These are phyloP conservation scores for Trilocha varians DNA, from an alignment of 2,888 invertebrate genomes.

Conservation along the genomic window DNA sequence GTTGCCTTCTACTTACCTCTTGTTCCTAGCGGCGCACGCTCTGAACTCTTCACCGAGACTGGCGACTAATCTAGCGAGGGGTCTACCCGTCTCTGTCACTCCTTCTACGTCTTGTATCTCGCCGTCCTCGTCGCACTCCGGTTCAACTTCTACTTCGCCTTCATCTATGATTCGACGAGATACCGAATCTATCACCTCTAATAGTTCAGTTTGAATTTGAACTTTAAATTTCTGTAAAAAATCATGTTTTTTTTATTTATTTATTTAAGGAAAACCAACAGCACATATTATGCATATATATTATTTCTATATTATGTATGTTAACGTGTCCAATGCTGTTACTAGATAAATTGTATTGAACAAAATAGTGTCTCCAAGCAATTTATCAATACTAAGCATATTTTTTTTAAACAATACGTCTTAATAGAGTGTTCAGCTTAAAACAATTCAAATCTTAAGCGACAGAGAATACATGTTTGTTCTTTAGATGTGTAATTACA, in stretches of 20 bases:
- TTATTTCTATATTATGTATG: too few relatives aligned
- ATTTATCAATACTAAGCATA: too few relatives aligned
- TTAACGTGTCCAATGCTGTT: too few relatives aligned
- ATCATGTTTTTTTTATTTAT: not conserved
- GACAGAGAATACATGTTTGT: too few relatives aligned
- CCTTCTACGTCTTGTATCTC: constrained; percentile 33
- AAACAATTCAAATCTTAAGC: too few relatives aligned
- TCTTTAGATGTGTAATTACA: too few relatives aligned
- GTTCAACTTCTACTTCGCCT: constrained; percentile 48
- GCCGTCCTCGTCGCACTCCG: constrained; percentile 38
- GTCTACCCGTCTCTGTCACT: constrained; percentile 46
- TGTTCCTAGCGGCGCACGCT: constrained; percentile 51
- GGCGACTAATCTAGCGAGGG: constrained; percentile 44
- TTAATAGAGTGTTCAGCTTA: too few relatives aligned
- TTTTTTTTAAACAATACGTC: too few relatives aligned
- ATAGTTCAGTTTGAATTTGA: constrained; percentile 86
- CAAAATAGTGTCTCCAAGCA: too few relatives aligned
- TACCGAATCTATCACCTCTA: constrained; percentile 84
- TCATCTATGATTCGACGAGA: constrained; percentile 83
- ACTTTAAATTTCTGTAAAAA: constrained; percentile 81
- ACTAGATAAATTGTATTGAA: too few relatives aligned
- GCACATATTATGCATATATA: not conserved
- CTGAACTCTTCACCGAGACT: constrained; percentile 52
- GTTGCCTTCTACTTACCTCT: constrained; percentile 26
- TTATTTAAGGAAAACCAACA: not conserved